These are phyloP conservation scores for Dromiciops gliroides DNA, from an alignment of 2,113 vertebrate genomes.

Conservation along the genomic window DNA sequence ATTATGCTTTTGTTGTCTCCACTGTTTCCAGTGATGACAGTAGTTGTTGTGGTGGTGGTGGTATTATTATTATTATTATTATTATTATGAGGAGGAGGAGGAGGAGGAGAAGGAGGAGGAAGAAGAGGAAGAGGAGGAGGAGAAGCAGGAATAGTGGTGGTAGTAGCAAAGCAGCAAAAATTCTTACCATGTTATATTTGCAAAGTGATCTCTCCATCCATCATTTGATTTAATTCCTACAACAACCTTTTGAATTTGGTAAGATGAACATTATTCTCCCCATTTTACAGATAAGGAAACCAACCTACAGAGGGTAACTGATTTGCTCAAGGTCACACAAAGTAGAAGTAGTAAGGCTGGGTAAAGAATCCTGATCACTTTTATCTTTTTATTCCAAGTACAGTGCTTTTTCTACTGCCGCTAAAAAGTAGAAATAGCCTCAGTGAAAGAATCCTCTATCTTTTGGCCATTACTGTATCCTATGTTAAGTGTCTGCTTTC, in stretches of 20 bases:
- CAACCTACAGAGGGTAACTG: conserved; percentile 15
- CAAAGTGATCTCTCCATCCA: not conserved
- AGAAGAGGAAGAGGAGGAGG: not conserved
- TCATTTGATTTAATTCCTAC: conserved; percentile 20
- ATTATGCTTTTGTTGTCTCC: not conserved
- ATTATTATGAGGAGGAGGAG: not conserved
- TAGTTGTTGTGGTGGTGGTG: not conserved
- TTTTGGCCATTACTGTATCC: not conserved
- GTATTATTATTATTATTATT: not conserved
- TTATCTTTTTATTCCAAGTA: conserved; percentile 20
- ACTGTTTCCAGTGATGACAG: not conserved
- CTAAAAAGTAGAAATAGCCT: conserved; percentile 54
- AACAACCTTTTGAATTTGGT: conserved; percentile 17
- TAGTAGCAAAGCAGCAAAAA: not conserved
- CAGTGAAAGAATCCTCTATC: conserved; percentile 35
- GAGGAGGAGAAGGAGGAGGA: not conserved
- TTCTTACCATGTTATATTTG: not conserved
- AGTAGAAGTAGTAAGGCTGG: not conserved
- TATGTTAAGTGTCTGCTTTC: conserved; percentile 50
- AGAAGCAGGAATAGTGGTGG: not conserved
- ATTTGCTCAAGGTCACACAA: conserved; percentile 47
- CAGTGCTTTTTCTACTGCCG: conserved; percentile 42
- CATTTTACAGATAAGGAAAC: conserved; percentile 42
- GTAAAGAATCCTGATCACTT: not conserved
- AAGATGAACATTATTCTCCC: conserved; percentile 39